A percentile compares a stretch with the other conserved stretches of the same genome.
phyloP scores from a whole-genome alignment of 2,797 vertebrate species.

The Coilia nasus region DNA sequence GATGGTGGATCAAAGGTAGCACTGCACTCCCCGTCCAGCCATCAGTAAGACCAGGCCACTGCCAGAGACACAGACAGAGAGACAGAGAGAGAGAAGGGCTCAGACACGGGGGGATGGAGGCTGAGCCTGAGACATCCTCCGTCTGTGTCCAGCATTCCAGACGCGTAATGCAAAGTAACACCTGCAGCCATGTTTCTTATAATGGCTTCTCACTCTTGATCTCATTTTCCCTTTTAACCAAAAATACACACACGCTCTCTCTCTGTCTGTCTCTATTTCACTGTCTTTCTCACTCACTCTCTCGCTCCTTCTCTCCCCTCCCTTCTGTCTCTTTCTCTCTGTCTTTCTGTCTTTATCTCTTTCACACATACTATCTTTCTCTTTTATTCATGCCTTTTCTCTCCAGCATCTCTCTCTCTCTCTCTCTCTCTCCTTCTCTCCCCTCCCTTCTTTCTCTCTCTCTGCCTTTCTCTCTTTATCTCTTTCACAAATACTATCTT shows the following conservation, averaged over 20 bases:
- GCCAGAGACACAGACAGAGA: too few species aligned
- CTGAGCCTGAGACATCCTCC: too few species aligned
- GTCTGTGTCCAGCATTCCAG: neutral
- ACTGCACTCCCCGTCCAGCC: too few species aligned
- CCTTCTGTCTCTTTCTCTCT: neutral
- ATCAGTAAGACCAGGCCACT: too few species aligned
- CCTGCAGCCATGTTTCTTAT: constrained; percentile 9
- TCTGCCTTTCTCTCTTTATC: too few species aligned
- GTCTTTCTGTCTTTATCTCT: neutral
- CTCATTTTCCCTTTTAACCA: constrained; percentile 1
- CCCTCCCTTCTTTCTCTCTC: neutral
- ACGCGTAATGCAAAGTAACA: neutral
- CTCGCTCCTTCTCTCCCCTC: neutral
- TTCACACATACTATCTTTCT: neutral
- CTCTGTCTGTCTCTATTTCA: too few species aligned
- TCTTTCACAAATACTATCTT: too few species aligned
- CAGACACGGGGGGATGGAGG: too few species aligned
- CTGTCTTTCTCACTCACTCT: neutral
- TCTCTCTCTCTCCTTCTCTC: neutral
- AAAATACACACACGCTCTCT: neutral
- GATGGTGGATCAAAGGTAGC: neutral
- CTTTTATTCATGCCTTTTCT: too few species aligned
- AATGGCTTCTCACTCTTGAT: constrained; percentile 10
- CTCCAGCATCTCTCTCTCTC: too few species aligned
- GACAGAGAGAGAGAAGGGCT: too few species aligned